Conservation (phyloP, 2,113 vertebrate genomes). For the Hemiscyllium ocellatum region DNA sequence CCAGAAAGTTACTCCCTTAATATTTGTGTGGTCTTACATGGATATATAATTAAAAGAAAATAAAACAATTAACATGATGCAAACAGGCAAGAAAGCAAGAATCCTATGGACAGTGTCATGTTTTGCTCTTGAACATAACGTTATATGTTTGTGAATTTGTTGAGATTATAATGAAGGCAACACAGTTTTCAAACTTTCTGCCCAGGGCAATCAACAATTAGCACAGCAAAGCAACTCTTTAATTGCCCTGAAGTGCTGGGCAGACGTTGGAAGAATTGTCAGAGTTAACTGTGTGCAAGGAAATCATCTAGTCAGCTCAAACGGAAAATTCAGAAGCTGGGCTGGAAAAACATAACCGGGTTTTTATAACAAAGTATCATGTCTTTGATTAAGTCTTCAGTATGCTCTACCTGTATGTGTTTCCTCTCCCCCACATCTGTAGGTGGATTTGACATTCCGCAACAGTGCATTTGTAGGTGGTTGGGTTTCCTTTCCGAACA, state of each 20-base stretch:
- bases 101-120: not conserved
- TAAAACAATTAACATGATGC: not conserved
- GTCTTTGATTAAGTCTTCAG: not conserved
- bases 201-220: not conserved
- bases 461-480: no score
- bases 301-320: not conserved
- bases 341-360: not conserved
- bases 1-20: not conserved
- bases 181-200: conserved; percentile 3
- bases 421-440: not conserved
- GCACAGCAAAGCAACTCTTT: not conserved
- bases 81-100: not conserved
- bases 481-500: no score
- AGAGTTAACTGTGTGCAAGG: not conserved
- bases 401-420: not conserved
- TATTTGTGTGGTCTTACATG: not conserved
- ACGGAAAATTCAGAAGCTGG: not conserved
- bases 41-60: not conserved
- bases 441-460: no score
- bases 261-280: conserved; percentile 15
- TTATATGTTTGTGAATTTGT: not conserved
- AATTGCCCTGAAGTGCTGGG: not conserved
- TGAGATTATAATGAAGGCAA: conserved; percentile 6
- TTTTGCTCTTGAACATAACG: not conserved
- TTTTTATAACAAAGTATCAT: not conserved